Evolutionary conservation across 2,113 vertebrate species (phyloP).

Genomic region (Bostrychus sinensis): DNA sequence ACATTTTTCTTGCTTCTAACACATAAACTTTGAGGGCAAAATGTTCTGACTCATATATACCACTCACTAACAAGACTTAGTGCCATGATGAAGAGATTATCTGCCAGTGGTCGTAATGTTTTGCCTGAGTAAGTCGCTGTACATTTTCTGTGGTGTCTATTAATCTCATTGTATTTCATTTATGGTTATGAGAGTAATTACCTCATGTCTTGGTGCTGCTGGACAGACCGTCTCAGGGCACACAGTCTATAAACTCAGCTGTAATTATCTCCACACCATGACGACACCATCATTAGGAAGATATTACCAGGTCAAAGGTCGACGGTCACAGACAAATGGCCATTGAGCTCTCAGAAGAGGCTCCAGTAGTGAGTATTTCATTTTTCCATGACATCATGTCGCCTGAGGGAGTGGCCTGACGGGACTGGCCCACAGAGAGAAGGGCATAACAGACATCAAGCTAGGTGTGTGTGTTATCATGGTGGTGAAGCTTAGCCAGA

Average conservation of each 20-base stretch:
- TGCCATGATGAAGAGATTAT: too few species aligned
- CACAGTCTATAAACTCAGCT: constrained; percentile 33
- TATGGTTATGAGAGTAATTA: constrained; percentile 42
- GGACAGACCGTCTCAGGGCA: background rate
- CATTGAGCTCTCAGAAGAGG: background rate
- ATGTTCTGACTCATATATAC: too few species aligned
- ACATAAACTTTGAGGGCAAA: too few species aligned
- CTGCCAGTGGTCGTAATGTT: too few species aligned
- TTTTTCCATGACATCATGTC: constrained; percentile 56
- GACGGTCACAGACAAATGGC: constrained; percentile 7
- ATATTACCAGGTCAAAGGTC: constrained; percentile 41
- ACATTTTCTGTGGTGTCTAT: too few species aligned
- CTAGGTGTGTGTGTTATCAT: constrained; percentile 19
- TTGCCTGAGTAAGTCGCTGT: too few species aligned
- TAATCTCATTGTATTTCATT: constrained; percentile 19
- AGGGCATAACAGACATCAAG: constrained; percentile 4
- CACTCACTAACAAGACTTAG: too few species aligned
- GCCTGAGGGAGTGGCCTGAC: constrained; percentile 17
- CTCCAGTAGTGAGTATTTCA: constrained; percentile 37
- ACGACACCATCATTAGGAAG: constrained; percentile 41
- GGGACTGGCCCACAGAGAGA: constrained; percentile 6
- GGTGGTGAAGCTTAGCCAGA: too few species aligned
- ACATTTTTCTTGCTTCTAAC: too few species aligned
- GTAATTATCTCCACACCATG: constrained; percentile 35
- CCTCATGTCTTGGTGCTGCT: constrained; percentile 21